Evolutionary conservation across 2,797 vertebrate genomes (phyloP).

Genomic region (Threskiornis aethiopicus): DNA sequence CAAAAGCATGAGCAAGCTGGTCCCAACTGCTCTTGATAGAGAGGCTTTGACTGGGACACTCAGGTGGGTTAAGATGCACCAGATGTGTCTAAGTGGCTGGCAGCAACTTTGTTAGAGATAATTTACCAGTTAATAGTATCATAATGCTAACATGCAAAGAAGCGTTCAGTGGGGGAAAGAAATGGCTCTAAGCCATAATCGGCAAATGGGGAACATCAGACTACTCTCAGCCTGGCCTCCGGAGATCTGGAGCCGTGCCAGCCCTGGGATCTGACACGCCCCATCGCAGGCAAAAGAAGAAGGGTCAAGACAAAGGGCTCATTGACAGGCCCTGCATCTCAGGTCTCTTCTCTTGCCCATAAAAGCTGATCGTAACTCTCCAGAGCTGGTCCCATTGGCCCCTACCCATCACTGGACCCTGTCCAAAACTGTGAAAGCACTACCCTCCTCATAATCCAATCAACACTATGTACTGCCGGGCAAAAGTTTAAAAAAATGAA

Average conservation of each 20-base stretch:
- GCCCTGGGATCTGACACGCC: neutral
- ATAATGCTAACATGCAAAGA: neutral
- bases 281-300: neutral
- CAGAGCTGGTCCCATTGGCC: neutral
- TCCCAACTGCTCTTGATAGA: neutral
- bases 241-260: neutral
- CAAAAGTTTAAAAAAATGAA: neutral
- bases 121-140: neutral
- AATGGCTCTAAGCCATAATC: neutral
- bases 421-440: neutral
- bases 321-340: neutral
- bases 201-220: conserved; percentile 5
- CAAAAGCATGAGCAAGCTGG: neutral
- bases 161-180: neutral
- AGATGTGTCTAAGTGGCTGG: neutral
- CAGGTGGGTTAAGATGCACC: neutral
- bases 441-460: neutral
- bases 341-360: neutral
- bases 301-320: neutral
- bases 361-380: neutral
- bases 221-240: neutral
- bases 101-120: neutral
- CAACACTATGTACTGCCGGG: fast-evolving
- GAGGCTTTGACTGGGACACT: neutral
- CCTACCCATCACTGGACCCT: neutral